phyloP scores from a whole-genome alignment of 1,140 invertebrate species.

The Eupeodes corollae region DNA sequence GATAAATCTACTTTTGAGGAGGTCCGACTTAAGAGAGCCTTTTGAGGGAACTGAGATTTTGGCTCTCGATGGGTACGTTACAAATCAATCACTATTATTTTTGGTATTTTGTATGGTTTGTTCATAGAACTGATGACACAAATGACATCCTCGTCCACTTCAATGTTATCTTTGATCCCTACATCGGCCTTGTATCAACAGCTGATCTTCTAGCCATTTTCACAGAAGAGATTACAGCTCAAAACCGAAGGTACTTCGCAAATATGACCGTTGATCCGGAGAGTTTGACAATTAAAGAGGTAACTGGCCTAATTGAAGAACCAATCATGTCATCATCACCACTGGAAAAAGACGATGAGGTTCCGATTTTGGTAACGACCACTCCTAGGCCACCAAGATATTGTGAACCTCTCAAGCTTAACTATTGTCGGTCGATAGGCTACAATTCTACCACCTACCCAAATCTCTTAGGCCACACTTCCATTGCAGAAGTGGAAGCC shows the following conservation, averaged over 20 bases:
- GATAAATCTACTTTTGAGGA: constrained; percentile 60
- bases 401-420: constrained; percentile 53
- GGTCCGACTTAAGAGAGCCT: constrained; percentile 47
- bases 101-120: background rate
- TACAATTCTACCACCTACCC: constrained; percentile 78
- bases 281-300: constrained; percentile 55
- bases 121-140: constrained; percentile 45
- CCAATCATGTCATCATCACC: constrained; percentile 32
- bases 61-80: constrained; percentile 58
- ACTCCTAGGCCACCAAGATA: constrained; percentile 42
- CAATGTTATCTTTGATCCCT: constrained; percentile 56
- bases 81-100: background rate
- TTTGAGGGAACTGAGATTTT: constrained; percentile 35
- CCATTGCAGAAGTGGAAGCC: constrained; percentile 53
- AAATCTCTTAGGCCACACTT: constrained; percentile 59
- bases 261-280: constrained; percentile 52
- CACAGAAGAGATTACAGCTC: constrained; percentile 25
- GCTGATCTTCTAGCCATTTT: constrained; percentile 31
- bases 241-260: constrained; percentile 43
- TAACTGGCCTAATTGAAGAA: constrained; percentile 32
- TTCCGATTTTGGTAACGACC: constrained; percentile 22
- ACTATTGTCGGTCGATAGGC: constrained; percentile 58
- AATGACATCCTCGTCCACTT: constrained; percentile 61
- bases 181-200: constrained; percentile 31
- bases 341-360: constrained; percentile 26